Percentiles rank a stretch among this genome's conserved stretches.
Conservation (phyloP, 2,888 invertebrate species). For the Macrophya alboannulata region DNA sequence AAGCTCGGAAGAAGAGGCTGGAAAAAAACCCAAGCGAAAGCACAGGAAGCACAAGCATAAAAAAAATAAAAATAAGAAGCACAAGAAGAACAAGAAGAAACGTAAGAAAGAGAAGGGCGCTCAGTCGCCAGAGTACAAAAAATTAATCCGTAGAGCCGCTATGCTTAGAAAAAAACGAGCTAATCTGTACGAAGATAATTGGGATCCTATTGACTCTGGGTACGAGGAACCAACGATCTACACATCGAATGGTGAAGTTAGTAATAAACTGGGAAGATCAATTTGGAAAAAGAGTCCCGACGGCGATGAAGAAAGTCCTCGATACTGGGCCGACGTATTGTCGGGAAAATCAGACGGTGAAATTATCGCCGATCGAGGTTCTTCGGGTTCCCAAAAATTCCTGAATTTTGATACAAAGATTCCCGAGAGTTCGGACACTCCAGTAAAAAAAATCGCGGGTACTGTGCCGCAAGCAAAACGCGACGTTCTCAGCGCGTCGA, state of each 20-base stretch:
- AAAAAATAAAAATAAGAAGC: conserved; percentile 47
- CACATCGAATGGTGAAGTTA: conserved; percentile 59
- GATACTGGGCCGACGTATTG: conserved; percentile 17
- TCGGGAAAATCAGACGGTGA: not conserved
- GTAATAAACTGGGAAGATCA: not conserved
- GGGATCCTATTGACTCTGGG: conserved; percentile 61
- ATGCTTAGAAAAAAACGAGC: conserved; percentile 66
- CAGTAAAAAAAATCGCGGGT: too few species aligned
- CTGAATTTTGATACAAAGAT: not conserved
- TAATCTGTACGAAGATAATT: conserved; percentile 60
- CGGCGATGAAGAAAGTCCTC: not conserved
- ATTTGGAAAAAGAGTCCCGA: not conserved
- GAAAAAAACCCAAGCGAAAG: conserved; percentile 36
- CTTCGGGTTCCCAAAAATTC: not conserved
- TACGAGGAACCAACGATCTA: conserved; percentile 68
- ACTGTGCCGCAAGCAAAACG: conserved; percentile 1
- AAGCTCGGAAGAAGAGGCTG: conserved; percentile 39
- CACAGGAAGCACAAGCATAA: conserved; percentile 9
- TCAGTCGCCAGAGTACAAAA: conserved; percentile 61
- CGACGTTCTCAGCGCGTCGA: conserved; percentile 46
- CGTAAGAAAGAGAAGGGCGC: conserved; percentile 20
- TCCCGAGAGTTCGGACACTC: not conserved
- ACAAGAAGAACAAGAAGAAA: conserved; percentile 56
- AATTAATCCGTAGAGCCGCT: conserved; percentile 61
- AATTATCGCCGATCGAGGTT: not conserved